Percentiles rank a stretch among this genome's conserved stretches.
phyloP scores from a whole-genome alignment of 1,140 invertebrate genomes.

The Druon quercuslanigerum region DNA sequence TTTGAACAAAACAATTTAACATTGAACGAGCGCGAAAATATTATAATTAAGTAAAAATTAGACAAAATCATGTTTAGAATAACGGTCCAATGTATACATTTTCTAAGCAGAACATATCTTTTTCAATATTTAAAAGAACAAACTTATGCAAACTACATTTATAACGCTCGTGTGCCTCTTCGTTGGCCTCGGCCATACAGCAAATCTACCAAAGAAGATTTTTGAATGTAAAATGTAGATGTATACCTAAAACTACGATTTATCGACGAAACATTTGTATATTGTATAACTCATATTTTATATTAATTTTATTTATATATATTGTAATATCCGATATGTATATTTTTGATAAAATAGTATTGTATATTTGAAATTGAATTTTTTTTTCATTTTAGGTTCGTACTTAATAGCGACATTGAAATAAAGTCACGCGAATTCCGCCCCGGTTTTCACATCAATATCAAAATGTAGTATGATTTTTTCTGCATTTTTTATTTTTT shows the following conservation, averaged over 20 bases:
- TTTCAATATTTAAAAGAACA: background rate
- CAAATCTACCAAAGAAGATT: constrained; percentile 46
- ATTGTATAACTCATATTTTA: background rate
- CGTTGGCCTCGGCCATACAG: constrained; percentile 42
- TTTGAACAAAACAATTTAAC: no score
- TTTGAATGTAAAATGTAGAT: constrained; percentile 21
- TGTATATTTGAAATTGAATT: background rate
- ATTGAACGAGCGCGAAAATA: no score
- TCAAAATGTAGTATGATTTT: no score
- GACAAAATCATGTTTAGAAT: constrained; percentile 32
- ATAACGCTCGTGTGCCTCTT: background rate
- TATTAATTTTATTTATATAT: background rate
- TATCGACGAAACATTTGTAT: background rate
- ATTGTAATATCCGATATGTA: background rate
- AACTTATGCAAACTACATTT: background rate
- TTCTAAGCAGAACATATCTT: background rate
- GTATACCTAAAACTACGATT: no score
- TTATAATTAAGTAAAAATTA: background rate
- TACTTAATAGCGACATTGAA: constrained; percentile 20
- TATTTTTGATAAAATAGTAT: constrained; percentile 17
- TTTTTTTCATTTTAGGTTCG: background rate
- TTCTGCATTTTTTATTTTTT: no score
- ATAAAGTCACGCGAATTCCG: background rate
- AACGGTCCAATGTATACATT: constrained; percentile 1
- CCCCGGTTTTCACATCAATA: background rate